phyloP scores from a whole-genome alignment of 2,888 invertebrate species.

The Corythucha ciliata region DNA sequence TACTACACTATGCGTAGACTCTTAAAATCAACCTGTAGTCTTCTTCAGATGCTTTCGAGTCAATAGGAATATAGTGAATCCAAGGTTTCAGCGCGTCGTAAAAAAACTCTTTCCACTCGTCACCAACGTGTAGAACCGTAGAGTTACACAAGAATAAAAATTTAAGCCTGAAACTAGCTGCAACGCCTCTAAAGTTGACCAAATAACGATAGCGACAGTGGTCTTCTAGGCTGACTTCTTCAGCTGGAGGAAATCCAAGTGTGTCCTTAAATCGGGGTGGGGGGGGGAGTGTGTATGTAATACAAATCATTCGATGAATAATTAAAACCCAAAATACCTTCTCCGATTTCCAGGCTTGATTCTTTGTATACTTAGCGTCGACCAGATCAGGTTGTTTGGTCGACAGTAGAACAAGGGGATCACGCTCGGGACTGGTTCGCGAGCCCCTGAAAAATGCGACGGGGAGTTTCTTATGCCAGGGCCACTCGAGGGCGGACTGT shows the following conservation, averaged over 20 bases:
- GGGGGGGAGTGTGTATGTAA: too few species aligned
- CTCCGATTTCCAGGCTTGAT: slow-evolving; percentile 96
- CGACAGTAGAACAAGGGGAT: slow-evolving; percentile 74
- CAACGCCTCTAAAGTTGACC: slow-evolving; percentile 94
- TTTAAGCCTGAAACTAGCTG: slow-evolving; percentile 93
- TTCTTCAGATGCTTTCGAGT: slow-evolving; percentile 53
- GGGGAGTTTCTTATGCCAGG: slow-evolving; percentile 66
- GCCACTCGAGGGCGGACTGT: slow-evolving; percentile 52
- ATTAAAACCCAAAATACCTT: slow-evolving; percentile 47
- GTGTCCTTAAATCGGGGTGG: slow-evolving; percentile 62
- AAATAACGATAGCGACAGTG: slow-evolving; percentile 90
- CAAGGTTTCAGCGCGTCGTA: slow-evolving; percentile 84
- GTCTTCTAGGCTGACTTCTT: slow-evolving; percentile 77
- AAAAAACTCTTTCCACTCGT: slow-evolving; percentile 92
- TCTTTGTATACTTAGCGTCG: slow-evolving; percentile 92
- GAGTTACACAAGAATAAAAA: slow-evolving; percentile 89
- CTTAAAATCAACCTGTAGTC: slow-evolving; percentile 51
- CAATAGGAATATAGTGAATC: slow-evolving; percentile 89
- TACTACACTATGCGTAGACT: not conserved
- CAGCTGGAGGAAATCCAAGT: slow-evolving; percentile 67
- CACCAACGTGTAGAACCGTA: slow-evolving; percentile 85
- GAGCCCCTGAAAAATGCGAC: slow-evolving; percentile 88
- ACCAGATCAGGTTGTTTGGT: slow-evolving; percentile 63
- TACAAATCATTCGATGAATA: not conserved
- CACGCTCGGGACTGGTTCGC: slow-evolving; percentile 82